Conservation (phyloP, 2,113 vertebrate genomes). For the Poicephalus gulielmi region DNA sequence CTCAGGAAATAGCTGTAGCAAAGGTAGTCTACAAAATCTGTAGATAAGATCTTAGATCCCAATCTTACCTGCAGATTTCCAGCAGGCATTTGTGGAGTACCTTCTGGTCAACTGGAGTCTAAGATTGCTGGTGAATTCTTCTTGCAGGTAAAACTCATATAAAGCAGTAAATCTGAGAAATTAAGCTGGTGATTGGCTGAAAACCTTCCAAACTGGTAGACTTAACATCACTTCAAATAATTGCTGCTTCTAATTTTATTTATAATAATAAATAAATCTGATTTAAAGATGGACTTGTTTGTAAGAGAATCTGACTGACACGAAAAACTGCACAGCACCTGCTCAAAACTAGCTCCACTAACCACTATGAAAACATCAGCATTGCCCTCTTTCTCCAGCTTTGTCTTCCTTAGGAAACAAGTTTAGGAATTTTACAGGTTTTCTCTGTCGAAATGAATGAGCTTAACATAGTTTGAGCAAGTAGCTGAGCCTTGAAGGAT, state of each 20-base stretch:
- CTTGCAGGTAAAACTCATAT: background rate
- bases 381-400: background rate
- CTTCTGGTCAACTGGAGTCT: background rate
- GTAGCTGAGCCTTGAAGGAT: background rate
- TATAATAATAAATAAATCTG: background rate
- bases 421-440: background rate
- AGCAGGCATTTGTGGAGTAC: background rate
- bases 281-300: accelerated
- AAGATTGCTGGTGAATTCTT: background rate
- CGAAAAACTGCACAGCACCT: background rate
- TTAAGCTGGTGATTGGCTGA: background rate
- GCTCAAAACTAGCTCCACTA: background rate
- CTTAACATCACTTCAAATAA: background rate
- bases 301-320: background rate
- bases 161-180: background rate
- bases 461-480: background rate
- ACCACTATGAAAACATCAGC: background rate
- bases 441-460: background rate
- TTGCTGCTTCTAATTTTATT: background rate
- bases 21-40: background rate
- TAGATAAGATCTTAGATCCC: background rate
- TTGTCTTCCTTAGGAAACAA: background rate
- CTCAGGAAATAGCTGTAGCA: background rate
- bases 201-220: background rate
- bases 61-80: background rate